phyloP scores from a whole-genome alignment of 2,888 invertebrate species.

The Cistogaster globosa region DNA sequence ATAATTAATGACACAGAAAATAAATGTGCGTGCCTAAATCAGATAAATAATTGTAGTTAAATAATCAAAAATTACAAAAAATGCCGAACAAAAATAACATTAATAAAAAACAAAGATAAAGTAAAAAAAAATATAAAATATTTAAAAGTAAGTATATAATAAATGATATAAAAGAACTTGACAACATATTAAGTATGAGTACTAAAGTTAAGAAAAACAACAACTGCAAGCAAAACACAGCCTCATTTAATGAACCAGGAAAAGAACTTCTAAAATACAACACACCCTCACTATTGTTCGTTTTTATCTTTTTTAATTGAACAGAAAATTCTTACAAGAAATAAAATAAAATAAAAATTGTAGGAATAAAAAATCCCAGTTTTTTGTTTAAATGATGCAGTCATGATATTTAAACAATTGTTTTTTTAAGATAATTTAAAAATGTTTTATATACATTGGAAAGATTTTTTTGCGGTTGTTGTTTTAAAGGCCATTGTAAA shows the following conservation, averaged over 20 bases:
- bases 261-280: constrained; percentile 45
- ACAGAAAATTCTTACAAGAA: constrained; percentile 50
- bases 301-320: constrained; percentile 65
- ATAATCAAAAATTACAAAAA: constrained; percentile 42
- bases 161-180: constrained; percentile 23
- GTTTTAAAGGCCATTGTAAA: background rate
- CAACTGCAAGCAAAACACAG: constrained; percentile 28
- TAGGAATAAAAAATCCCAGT: constrained; percentile 1
- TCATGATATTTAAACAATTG: background rate
- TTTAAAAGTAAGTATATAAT: constrained; percentile 4
- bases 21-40: constrained; percentile 67
- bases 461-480: background rate
- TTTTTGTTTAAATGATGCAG: constrained; percentile 9
- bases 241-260: constrained; percentile 55
- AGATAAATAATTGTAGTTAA: constrained; percentile 68
- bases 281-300: constrained; percentile 51
- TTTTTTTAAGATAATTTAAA: background rate
- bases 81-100: background rate
- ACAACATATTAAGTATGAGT: constrained; percentile 3
- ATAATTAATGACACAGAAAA: constrained; percentile 47
- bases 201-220: constrained; percentile 20
- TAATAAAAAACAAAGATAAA: constrained; percentile 37
- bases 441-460: background rate
- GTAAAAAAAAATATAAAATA: background rate
- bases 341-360: constrained; percentile 7